Evolutionary conservation across 2,888 invertebrate species (phyloP), one percentile per base, ranked within the genome.

Genomic region (Sesia apiformis): DNA sequence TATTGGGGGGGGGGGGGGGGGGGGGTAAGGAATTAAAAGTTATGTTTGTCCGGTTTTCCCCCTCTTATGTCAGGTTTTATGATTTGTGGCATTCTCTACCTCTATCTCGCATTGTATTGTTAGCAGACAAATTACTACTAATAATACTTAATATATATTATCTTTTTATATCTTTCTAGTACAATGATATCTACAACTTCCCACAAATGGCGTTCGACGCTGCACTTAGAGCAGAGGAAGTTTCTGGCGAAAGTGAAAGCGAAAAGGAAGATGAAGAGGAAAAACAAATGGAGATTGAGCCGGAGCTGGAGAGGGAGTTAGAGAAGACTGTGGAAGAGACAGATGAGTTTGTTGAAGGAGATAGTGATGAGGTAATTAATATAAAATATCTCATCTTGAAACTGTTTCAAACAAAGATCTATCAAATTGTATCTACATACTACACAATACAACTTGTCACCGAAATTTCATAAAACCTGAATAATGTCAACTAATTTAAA

Each of bases 101-200:
- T n/a, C n/a, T n/a, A n/a, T n/a, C n/a, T 23, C 23, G 1, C 23
- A 23, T 23, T 2, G 2, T 23, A 23, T 23, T 23, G 23, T 23
- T 23, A 23, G 23, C 23, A 23, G 23, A 23, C 1, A 23, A 23
- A 23, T 23, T 23, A n/a, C n/a, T n/a, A n/a, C n/a, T n/a, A n/a
- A n/a, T n/a, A 23, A 23, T 23, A 23, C 23, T 23, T 23, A 23
- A 23, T 23, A 23, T 23, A 23, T 23, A 23, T 23, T 23, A 23
- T 23, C 23, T 23, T 23, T 23, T 23, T 23, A 23, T 23, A 23
- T 23, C 23, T 23, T 41, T 92, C 55, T 78, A 96, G 94, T 99
- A 99, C 84, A 96, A 98, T 73, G 98, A 99, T 78, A 97, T 99
- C 63, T 99, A 99, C 84, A 99, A 99, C 85, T 98, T 99, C 91